Percentiles rank a stretch among this genome's conserved stretches.
These are phyloP conservation scores for Shargacucullia verbasci DNA, from an alignment of 2,888 invertebrate genomes.

Conservation along the genomic window DNA sequence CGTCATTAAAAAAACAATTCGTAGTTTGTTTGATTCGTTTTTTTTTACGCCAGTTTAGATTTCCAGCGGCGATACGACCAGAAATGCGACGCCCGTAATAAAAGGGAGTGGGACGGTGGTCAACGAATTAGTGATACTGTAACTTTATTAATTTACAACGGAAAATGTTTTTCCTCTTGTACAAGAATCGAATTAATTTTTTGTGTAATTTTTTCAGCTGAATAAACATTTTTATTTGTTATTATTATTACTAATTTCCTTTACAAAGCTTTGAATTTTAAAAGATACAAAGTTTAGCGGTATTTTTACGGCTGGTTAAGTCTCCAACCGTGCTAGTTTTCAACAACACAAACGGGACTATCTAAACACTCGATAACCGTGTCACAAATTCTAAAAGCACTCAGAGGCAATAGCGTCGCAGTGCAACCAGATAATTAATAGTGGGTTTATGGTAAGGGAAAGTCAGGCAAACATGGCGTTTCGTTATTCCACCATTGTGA, in stretches of 20 bases:
- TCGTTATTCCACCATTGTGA: constrained; percentile 72
- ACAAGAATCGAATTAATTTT: neutral
- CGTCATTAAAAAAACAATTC: constrained; percentile 45
- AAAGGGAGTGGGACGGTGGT: constrained; percentile 32
- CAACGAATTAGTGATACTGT: constrained; percentile 40
- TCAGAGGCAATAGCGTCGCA: constrained; percentile 23
- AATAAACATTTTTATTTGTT: neutral
- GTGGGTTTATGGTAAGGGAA: constrained; percentile 59
- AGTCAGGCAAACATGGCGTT: constrained; percentile 66
- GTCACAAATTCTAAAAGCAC: constrained; percentile 22
- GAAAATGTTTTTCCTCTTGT: constrained; percentile 9
- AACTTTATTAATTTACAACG: constrained; percentile 32
- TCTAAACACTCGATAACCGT: neutral
- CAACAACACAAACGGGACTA: too few relatives aligned
- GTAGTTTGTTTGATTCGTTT: constrained; percentile 41
- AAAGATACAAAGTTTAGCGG: too few relatives aligned
- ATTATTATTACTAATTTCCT: too few relatives aligned
- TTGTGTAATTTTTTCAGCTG: neutral
- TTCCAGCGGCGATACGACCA: constrained; percentile 35
- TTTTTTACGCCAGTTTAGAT: constrained; percentile 54
- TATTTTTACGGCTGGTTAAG: too few relatives aligned
- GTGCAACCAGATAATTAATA: constrained; percentile 55
- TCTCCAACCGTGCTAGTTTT: too few relatives aligned
- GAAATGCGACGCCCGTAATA: constrained; percentile 26
- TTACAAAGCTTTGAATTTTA: too few relatives aligned